These are phyloP conservation scores for Eupleurogrammus muticus DNA, from an alignment of 2,797 vertebrate species.

Conservation along the genomic window DNA sequence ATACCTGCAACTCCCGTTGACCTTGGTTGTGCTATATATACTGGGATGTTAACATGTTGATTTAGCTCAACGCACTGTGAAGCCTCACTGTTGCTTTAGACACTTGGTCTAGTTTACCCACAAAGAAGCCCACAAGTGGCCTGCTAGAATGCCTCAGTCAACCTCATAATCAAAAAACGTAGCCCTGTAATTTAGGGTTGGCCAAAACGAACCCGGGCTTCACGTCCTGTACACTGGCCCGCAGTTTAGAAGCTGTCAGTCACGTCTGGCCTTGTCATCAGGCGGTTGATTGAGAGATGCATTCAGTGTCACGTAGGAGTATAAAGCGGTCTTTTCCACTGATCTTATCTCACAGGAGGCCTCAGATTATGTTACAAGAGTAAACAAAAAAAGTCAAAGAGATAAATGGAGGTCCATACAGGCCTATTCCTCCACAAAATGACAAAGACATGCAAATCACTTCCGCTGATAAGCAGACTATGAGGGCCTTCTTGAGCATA, in stretches of 20 bases:
- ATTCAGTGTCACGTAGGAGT: conserved; percentile 64
- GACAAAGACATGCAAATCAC: conserved; percentile 57
- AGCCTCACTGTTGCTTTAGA: conserved; percentile 3
- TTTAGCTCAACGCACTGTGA: conserved; percentile 9
- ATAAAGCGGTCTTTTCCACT: conserved; percentile 56
- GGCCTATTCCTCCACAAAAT: conserved; percentile 42
- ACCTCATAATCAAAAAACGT: conserved; percentile 19
- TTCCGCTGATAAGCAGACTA: conserved; percentile 33
- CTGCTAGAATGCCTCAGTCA: conserved; percentile 27
- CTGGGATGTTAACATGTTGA: neutral
- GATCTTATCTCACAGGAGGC: conserved; percentile 75
- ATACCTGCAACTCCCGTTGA: neutral
- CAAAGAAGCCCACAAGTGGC: conserved; percentile 32
- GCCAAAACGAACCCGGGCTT: conserved; percentile 40
- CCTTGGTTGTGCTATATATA: neutral
- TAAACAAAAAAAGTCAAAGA: conserved; percentile 66
- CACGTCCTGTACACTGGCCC: conserved; percentile 37
- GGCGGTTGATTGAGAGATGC: conserved; percentile 62
- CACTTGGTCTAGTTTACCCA: conserved; percentile 22
- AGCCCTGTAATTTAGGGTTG: conserved; percentile 61
- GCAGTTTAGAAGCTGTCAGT: conserved; percentile 64
- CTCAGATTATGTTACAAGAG: conserved; percentile 75
- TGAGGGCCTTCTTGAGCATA: conserved; percentile 13
- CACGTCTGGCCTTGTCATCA: conserved; percentile 61
- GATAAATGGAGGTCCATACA: conserved; percentile 57